Percentiles rank a stretch among this genome's conserved stretches.
Conservation (phyloP, 2,113 vertebrate genomes). For the Noturus placidus region DNA sequence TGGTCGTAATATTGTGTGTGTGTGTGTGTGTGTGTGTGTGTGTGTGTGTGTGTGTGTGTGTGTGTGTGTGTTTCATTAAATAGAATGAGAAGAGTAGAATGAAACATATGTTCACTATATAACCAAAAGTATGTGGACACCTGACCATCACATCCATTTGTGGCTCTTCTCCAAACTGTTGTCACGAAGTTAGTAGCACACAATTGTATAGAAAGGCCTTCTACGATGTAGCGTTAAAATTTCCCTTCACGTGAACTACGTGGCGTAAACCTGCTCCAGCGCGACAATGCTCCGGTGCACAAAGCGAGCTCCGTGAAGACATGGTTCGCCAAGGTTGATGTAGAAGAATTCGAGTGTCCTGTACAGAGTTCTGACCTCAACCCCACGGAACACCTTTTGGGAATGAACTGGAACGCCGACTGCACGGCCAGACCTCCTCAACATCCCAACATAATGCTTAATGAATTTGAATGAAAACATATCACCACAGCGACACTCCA, state of each 20-base stretch:
- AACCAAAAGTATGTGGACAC: neutral
- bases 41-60: no score
- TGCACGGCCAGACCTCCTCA: neutral
- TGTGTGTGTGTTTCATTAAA: neutral
- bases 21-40: neutral
- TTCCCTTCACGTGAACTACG: neutral
- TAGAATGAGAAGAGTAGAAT: neutral
- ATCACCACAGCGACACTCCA: no score
- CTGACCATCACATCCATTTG: neutral
- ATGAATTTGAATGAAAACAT: neutral
- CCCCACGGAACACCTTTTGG: neutral
- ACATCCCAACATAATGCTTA: no score
- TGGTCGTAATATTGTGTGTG: neutral
- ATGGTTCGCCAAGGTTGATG: neutral
- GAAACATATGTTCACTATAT: neutral
- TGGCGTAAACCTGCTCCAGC: neutral
- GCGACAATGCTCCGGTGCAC: neutral
- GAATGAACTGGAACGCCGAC: neutral
- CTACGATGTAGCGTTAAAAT: neutral
- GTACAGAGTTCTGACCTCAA: no score
- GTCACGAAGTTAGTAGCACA: neutral
- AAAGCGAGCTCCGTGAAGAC: neutral
- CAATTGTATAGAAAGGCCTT: neutral
- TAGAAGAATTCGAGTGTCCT: neutral
- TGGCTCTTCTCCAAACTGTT: neutral